Evolutionary conservation across 35 echinoderm and acorn worm genomes (phyloP).

Genomic region (Heliocidaris erythrogramma): DNA sequence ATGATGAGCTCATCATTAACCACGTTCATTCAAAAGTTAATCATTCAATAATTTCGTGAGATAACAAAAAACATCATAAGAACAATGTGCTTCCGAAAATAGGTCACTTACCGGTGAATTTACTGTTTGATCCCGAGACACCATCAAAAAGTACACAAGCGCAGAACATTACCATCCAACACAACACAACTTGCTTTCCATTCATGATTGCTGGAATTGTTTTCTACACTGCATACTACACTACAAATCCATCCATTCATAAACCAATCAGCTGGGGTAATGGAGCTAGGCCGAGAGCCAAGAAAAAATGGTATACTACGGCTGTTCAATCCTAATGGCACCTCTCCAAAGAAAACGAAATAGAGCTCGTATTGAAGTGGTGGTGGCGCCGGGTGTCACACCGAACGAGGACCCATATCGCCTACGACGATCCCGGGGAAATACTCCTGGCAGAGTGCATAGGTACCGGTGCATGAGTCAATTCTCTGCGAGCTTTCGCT

Average conservation of each 20-base stretch:
- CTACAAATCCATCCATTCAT: slow-evolving; percentile 50
- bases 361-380: background rate
- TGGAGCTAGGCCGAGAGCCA: slow-evolving; percentile 25
- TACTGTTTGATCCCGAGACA: slow-evolving; percentile 16
- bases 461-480: background rate
- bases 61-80: background rate
- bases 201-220: slow-evolving; percentile 43
- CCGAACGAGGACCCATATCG: background rate
- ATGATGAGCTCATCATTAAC: background rate
- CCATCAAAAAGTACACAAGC: slow-evolving; percentile 14
- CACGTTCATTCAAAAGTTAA: background rate
- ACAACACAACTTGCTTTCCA: slow-evolving; percentile 14
- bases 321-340: slow-evolving; percentile 5
- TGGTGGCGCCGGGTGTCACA: background rate
- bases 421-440: background rate
- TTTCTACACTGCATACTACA: slow-evolving; percentile 49
- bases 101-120: slow-evolving; percentile 33
- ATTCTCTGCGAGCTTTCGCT: background rate
- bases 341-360: slow-evolving; percentile 28
- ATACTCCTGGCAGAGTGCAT: background rate
- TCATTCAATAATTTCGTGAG: background rate
- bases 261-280: slow-evolving; percentile 35
- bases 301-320: slow-evolving; percentile 17
- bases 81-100: background rate
- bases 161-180: slow-evolving; percentile 26